These are phyloP conservation scores for Alosa sapidissima DNA, from an alignment of 2,797 vertebrate species.

Conservation along the genomic window DNA sequence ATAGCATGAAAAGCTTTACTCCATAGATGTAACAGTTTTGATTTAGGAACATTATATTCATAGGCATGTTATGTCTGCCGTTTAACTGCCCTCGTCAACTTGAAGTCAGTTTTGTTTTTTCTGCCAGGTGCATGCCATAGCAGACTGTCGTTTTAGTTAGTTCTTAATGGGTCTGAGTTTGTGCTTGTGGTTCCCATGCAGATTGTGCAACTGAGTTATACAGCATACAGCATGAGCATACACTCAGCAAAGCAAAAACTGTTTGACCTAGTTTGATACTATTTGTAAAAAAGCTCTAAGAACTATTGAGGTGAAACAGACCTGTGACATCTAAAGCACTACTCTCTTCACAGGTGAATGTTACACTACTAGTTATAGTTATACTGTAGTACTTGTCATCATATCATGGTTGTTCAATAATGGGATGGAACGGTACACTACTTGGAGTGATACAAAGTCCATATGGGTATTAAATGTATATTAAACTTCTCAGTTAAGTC, in stretches of 20 bases:
- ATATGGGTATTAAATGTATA: too few species aligned
- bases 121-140: background rate
- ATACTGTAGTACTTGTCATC: too few species aligned
- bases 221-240: too few species aligned
- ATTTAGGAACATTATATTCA: background rate
- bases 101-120: background rate
- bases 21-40: background rate
- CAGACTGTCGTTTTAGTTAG: background rate
- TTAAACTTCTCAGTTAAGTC: too few species aligned
- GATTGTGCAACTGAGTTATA: background rate
- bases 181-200: background rate
- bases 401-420: too few species aligned
- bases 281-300: too few species aligned
- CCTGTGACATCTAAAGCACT: background rate
- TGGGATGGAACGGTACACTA: too few species aligned
- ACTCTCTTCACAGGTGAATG: background rate
- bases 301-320: background rate
- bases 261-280: background rate
- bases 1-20: too few species aligned
- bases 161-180: background rate
- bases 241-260: slow-evolving; percentile 20
- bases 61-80: background rate
- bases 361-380: too few species aligned
- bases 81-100: background rate
- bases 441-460: too few species aligned